A percentile compares a stretch with the other conserved stretches of the same genome.
These are phyloP conservation scores for Sceloporus undulatus DNA, from an alignment of 2,113 vertebrate genomes.

Conservation along the genomic window DNA sequence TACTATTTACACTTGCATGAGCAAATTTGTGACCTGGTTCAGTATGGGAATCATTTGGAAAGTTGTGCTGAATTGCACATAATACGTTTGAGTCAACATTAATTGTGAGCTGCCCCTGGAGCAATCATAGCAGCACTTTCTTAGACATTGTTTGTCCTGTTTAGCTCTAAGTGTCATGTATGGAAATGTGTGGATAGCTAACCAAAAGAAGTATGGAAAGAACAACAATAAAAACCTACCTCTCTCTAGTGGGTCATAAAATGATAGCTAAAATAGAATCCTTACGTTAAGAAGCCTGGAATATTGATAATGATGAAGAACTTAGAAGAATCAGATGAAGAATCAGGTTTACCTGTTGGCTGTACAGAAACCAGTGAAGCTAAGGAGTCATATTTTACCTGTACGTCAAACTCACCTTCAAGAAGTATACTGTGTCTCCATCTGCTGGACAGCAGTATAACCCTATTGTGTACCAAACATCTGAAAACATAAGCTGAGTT, in stretches of 20 bases:
- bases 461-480: constrained; percentile 43
- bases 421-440: constrained; percentile 83
- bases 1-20: constrained; percentile 1
- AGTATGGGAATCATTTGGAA: constrained; percentile 24
- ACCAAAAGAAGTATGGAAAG: constrained; percentile 34
- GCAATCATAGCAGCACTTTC: background rate
- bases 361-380: constrained; percentile 40
- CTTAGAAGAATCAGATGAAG: background rate
- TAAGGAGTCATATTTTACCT: background rate
- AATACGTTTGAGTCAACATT: background rate
- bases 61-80: background rate
- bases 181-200: constrained; percentile 25
- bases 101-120: background rate
- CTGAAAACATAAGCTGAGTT: constrained; percentile 16
- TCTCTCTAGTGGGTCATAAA: constrained; percentile 45
- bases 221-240: background rate
- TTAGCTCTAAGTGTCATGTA: background rate
- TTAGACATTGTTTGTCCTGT: background rate
- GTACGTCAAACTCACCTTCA: background rate
- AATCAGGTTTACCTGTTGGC: constrained; percentile 34
- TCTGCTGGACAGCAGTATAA: constrained; percentile 75
- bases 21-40: constrained; percentile 11
- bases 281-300: constrained; percentile 56
- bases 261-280: constrained; percentile 50
- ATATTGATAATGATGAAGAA: background rate